Evolutionary conservation across 2,888 invertebrate species (phyloP), one percentile per base, ranked within the genome.

Genomic region (Melinopterus prodromus): DNA sequence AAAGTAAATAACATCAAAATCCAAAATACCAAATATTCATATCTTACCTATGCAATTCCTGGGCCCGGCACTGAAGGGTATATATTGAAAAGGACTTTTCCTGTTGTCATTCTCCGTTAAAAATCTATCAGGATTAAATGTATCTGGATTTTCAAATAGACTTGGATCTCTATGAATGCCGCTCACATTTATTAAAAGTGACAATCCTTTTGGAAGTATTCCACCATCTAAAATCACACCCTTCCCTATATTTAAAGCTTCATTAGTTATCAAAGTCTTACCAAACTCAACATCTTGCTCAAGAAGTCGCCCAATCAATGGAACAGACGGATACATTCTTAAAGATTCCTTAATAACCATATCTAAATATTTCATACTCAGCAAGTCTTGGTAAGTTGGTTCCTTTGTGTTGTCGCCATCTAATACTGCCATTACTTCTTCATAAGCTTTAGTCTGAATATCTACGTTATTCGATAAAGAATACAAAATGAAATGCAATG

Each of bases 291-390:
- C 26, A 71, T 91, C 91, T 82, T 89, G 87, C 0, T 85, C 86
- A 0, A 90, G 84, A 69, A 85, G 81, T 81, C 92, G 87, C 81
- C 89, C 90, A 80, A 90, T 90, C 0, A 91, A 77, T 1, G 92
- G 91, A 0, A 91, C 92, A 0, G 91, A 88, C 0, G 92, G 91
- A 82, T 88, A 91, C 14, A 92, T 80, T 7, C 92, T 85, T 70
- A 91, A 86, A 0, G 90, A 86, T 84, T 92, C 92, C 82, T 90
- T 92, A 70, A 92, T 90, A 0, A 91, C 90, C 53, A 88, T 82
- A 76, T 91, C 91, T 82, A 92, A 87, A 84, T 91, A 91, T 84
- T 90, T 91, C 91, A 92, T 91, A 82, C 90, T 88, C 76, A 88
- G 86, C 6, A 91, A 82, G 78, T 91, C 91, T 80, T 86, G 84